Percentiles rank a stretch among this genome's conserved stretches.
These are phyloP conservation scores for Aphidius gifuensis DNA, from an alignment of 1,140 invertebrate species.

Conservation along the genomic window DNA sequence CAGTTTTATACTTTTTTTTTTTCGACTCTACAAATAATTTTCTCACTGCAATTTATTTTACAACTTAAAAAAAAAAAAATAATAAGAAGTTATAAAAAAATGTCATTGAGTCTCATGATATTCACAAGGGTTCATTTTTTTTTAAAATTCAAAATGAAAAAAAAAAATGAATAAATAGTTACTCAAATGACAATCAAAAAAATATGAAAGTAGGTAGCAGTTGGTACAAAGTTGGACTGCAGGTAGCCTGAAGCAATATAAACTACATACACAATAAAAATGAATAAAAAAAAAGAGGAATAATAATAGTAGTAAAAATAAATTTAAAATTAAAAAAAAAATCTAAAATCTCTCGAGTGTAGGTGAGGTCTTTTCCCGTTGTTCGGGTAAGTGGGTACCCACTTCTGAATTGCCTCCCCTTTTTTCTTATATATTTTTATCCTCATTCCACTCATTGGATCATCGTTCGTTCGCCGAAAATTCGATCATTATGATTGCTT, in stretches of 20 bases:
- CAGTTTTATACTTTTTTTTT: too few relatives aligned
- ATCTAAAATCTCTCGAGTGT: constrained; percentile 24
- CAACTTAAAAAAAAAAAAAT: too few relatives aligned
- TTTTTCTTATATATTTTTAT: constrained; percentile 20
- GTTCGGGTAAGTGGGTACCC: constrained; percentile 50
- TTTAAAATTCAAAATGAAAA: too few relatives aligned
- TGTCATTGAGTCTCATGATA: too few relatives aligned
- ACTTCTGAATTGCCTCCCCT: constrained; percentile 47
- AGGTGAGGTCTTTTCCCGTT: constrained; percentile 27
- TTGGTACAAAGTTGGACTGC: constrained; percentile 33
- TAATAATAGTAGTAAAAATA: constrained; percentile 18
- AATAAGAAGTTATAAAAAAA: too few relatives aligned
- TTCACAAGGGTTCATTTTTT: too few relatives aligned
- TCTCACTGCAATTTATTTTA: too few relatives aligned
- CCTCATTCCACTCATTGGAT: constrained; percentile 52
- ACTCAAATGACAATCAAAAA: too few relatives aligned
- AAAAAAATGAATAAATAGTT: too few relatives aligned
- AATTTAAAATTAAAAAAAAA: constrained; percentile 28
- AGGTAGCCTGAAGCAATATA: constrained; percentile 41
- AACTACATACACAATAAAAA: constrained; percentile 26
- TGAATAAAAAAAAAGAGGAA: constrained; percentile 27
- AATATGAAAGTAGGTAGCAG: constrained; percentile 24
- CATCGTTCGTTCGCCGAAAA: constrained; percentile 54
- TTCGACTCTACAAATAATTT: too few relatives aligned
- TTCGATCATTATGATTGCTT: constrained; percentile 58